Evolutionary conservation across 1,140 invertebrate genomes (phyloP).

Genomic region (Propsilocerus akamusi): DNA sequence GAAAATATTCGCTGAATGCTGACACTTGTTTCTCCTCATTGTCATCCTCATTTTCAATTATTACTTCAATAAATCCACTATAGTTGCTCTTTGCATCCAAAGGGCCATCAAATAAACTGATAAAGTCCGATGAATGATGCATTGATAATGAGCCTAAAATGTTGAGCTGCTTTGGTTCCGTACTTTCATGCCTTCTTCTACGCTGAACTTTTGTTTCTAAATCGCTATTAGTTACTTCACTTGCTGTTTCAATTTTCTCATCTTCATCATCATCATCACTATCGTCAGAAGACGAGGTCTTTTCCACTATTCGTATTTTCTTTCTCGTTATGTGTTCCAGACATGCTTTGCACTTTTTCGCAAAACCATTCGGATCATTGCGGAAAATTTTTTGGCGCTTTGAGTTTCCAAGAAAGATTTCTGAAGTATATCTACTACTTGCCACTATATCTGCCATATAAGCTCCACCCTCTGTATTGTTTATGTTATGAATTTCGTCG

Average conservation of each 20-base stretch:
- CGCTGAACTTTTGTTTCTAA: not conserved
- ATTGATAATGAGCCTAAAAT: constrained; percentile 7
- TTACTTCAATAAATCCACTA: constrained; percentile 63
- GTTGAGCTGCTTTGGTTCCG: constrained; percentile 10
- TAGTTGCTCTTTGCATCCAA: constrained; percentile 60
- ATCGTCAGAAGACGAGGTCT: constrained; percentile 7
- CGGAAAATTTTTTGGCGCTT: constrained; percentile 10
- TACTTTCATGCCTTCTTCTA: not conserved
- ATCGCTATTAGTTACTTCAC: not conserved
- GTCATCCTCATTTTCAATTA: constrained; percentile 32
- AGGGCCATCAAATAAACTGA: constrained; percentile 40
- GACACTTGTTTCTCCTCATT: constrained; percentile 18
- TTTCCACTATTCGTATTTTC: not conserved
- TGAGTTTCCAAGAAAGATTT: constrained; percentile 48
- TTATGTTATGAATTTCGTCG: constrained; percentile 40
- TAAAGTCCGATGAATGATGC: constrained; percentile 7
- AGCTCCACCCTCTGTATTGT: constrained; percentile 37
- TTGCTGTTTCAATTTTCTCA: not conserved
- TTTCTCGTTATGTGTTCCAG: constrained; percentile 12
- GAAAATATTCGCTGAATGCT: constrained; percentile 36
- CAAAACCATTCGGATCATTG: constrained; percentile 25
- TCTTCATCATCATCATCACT: not conserved
- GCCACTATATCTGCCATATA: constrained; percentile 70
- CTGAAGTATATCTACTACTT: constrained; percentile 31
- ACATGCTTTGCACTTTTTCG: constrained; percentile 19